Conservation (phyloP, 1,140 invertebrate genomes). For the Hylaeus volcanicus region DNA sequence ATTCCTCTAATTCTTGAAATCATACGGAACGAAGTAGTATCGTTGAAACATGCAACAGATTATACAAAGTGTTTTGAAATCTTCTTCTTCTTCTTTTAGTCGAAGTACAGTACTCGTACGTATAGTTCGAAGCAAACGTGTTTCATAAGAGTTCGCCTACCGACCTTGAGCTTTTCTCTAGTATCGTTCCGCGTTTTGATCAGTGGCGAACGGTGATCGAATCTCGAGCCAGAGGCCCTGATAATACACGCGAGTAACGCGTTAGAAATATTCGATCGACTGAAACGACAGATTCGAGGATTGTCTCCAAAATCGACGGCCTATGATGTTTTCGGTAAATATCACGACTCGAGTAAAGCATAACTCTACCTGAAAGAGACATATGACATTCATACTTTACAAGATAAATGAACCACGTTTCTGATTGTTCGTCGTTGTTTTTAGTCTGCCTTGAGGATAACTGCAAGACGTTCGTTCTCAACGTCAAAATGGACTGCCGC, state of each 20-base stretch:
- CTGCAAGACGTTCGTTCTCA: slow-evolving; percentile 81
- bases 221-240: slow-evolving; percentile 20
- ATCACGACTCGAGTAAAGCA: slow-evolving; percentile 5
- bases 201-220: slow-evolving; percentile 3
- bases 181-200: slow-evolving; percentile 21
- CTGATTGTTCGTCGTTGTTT: slow-evolving; percentile 57
- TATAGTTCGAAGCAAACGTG: not conserved
- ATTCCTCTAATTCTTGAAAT: too few species aligned
- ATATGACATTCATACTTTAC: not conserved
- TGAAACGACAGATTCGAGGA: not conserved
- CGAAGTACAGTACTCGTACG: too few species aligned
- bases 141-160: slow-evolving; percentile 35
- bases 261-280: not conserved
- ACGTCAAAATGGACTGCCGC: slow-evolving; percentile 82
- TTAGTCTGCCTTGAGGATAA: slow-evolving; percentile 70
- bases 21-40: too few species aligned
- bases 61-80: too few species aligned
- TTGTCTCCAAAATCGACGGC: slow-evolving; percentile 33
- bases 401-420: not conserved
- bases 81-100: too few species aligned
- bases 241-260: not conserved
- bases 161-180: slow-evolving; percentile 21
- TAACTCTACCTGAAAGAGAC: slow-evolving; percentile 3
- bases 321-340: slow-evolving; percentile 76
- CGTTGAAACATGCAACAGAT: too few species aligned